Percentiles rank a stretch among this genome's conserved stretches.
phyloP scores from a whole-genome alignment of 2,113 vertebrate genomes.

The Sminthopsis crassicaudata region DNA sequence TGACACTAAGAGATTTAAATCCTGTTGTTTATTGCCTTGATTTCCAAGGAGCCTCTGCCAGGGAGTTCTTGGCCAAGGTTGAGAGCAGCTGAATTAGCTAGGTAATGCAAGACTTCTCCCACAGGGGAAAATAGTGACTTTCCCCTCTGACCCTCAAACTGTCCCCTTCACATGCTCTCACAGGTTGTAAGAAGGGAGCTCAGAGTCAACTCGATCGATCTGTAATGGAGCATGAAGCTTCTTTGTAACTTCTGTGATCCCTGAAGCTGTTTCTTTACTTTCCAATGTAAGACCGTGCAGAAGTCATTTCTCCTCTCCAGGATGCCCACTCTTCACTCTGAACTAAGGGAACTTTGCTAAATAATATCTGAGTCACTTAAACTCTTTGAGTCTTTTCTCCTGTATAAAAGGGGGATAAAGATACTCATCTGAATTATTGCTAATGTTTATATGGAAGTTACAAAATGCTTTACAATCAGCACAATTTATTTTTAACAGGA shows the following conservation, averaged over 20 bases:
- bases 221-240: background rate
- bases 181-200: background rate
- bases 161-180: background rate
- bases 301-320: background rate
- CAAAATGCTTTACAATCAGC: background rate
- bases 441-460: background rate
- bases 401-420: background rate
- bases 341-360: background rate
- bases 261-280: background rate
- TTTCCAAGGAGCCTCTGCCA: too few relatives aligned
- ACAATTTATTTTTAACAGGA: background rate
- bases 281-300: background rate
- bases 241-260: background rate
- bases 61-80: background rate
- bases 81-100: background rate
- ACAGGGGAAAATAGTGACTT: background rate
- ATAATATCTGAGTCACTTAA: background rate
- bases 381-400: background rate
- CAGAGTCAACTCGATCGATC: background rate
- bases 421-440: background rate
- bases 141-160: background rate
- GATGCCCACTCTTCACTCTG: background rate
- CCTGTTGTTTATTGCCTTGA: background rate
- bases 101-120: background rate
- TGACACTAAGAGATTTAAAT: background rate